These are phyloP conservation scores for Guaruba guarouba DNA, from an alignment of 2,113 vertebrate genomes.

Conservation along the genomic window DNA sequence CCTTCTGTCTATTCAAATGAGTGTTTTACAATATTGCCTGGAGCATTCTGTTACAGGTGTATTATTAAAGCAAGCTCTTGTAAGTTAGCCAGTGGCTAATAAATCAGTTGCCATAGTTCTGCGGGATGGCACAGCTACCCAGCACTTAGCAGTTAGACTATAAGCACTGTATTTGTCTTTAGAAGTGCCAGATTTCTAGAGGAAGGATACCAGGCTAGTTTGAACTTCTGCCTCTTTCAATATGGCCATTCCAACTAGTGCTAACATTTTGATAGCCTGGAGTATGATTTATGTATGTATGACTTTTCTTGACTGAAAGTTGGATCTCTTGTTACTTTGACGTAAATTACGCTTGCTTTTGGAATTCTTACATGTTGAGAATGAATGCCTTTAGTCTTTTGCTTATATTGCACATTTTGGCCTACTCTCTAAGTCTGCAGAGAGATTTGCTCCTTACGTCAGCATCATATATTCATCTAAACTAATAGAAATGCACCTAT, in stretches of 20 bases:
- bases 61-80: constrained; percentile 30
- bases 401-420: neutral
- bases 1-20: constrained; percentile 45
- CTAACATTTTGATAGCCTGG: neutral
- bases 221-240: neutral
- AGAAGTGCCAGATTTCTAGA: neutral
- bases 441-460: neutral
- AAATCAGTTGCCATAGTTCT: neutral
- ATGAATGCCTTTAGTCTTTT: neutral
- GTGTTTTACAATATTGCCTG: constrained; percentile 18
- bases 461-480: neutral
- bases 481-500: neutral
- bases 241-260: neutral
- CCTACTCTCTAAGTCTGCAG: neutral
- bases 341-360: neutral
- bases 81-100: constrained; percentile 32
- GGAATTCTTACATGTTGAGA: neutral
- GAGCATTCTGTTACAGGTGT: constrained; percentile 19
- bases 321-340: neutral
- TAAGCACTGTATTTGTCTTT: neutral
- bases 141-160: neutral
- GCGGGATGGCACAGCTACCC: neutral
- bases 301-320: neutral
- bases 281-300: neutral
- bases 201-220: neutral